phyloP scores from a whole-genome alignment of 2,113 vertebrate species.

The Caloenas nicobarica region DNA sequence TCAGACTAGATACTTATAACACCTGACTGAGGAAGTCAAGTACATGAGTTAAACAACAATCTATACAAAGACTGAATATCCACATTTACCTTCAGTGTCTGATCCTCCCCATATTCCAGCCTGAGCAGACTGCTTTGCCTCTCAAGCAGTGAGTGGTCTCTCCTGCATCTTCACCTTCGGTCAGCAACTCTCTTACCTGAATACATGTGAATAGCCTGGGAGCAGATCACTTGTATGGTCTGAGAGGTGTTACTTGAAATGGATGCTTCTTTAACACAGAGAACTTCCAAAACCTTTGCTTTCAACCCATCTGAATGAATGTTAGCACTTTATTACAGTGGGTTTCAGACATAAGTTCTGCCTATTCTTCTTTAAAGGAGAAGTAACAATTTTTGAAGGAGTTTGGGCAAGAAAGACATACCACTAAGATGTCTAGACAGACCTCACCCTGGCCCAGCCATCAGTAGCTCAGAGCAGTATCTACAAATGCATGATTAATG shows the following conservation, averaged over 20 bases:
- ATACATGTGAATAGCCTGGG: not conserved
- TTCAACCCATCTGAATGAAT: not conserved
- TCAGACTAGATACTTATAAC: not conserved
- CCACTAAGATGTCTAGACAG: not conserved
- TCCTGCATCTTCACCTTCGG: not conserved
- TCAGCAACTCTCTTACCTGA: not conserved
- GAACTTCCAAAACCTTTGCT: not conserved
- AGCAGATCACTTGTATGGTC: not conserved
- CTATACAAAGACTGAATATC: not conserved
- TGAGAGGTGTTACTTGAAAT: not conserved
- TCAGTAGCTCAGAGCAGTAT: not conserved
- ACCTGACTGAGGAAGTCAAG: not conserved
- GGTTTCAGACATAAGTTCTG: not conserved
- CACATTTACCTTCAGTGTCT: not conserved
- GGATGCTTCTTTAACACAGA: not conserved
- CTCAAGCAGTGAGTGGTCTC: not conserved
- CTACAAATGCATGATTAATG: not conserved
- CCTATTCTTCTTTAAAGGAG: not conserved
- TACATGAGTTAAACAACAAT: not conserved
- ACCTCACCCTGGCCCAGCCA: not conserved
- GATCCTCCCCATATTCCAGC: not conserved
- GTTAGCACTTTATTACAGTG: not conserved
- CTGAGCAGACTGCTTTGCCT: not conserved
- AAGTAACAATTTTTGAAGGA: not conserved
- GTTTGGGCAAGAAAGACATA: not conserved